Evolutionary conservation across 2,113 vertebrate species (phyloP), one percentile per base, ranked within the genome.

Genomic region (Thalassarche chlororhynchos): DNA sequence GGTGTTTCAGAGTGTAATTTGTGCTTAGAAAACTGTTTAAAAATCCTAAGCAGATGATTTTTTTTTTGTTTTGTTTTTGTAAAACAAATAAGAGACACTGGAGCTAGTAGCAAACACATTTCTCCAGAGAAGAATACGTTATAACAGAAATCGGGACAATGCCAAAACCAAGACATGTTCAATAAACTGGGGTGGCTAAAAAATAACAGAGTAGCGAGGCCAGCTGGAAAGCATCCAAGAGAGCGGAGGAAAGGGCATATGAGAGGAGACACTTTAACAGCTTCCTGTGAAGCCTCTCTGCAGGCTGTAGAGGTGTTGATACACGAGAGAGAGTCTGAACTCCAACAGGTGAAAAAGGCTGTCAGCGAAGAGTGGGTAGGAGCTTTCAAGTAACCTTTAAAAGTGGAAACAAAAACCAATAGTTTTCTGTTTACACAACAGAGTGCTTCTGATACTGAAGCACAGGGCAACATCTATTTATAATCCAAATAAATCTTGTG

Each of bases 381-480:
- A 96, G 76, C 8, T 89, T 84, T 77, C 76, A 87, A 92, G 17
- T 29, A 92, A 58, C 49, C 34, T 82, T 95, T 69, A 69, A 66
- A 76, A 85, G 47, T 1, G 93, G 84, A 80, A 94, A 75, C 70
- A 95, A 93, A 91, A 60, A 3, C 1, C 90, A 87, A 4, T 46
- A 46, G 32, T 74, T 78, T 84, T 93, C 60, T 95, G 94, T 96
- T 96, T 96, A 72, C 91, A 96, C 81, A 96, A 87, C 46, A 91
- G 72, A 92, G 23, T 64, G 52, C 36, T 92, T 81, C 92, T 97
- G 94, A 97, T 79, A 84, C 80, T 70, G 90, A 96, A 94, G 65
- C 85, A 78, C 74, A 93, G 77, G 86, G 87, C 87, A 94, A 91
- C 91, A 97, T 97, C 97, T 97, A 97, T 97, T 97, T 97, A 93